A percentile compares a stretch with the other conserved stretches of the same genome.
These are phyloP conservation scores for Phrynocephalus vlangalii DNA, from an alignment of 2,797 vertebrate species.

Conservation along the genomic window DNA sequence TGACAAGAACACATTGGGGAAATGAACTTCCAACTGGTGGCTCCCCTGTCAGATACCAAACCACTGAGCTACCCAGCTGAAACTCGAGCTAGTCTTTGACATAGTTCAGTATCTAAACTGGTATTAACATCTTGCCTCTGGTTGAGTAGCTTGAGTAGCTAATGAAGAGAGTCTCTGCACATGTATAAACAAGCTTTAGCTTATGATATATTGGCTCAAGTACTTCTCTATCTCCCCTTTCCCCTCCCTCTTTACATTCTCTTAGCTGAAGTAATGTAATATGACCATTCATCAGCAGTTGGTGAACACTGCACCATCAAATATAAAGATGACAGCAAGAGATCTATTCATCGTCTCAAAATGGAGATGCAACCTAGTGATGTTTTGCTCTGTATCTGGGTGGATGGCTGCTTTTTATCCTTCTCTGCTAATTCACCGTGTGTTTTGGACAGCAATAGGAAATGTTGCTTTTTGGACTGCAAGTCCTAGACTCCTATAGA, in stretches of 20 bases:
- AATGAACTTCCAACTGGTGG: too few relatives aligned
- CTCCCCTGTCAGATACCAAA: too few relatives aligned
- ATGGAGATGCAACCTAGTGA: not conserved
- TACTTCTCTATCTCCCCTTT: not conserved
- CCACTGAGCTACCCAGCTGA: too few relatives aligned
- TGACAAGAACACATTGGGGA: too few relatives aligned
- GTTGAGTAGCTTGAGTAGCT: too few relatives aligned
- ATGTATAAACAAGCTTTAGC: not conserved
- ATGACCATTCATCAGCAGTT: not conserved
- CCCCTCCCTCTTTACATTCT: not conserved
- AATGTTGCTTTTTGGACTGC: too few relatives aligned
- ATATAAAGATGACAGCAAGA: not conserved
- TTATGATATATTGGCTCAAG: not conserved
- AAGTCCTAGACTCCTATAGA: too few relatives aligned
- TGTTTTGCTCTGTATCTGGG: not conserved
- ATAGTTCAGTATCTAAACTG: not conserved
- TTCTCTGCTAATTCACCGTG: not conserved
- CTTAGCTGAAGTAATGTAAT: not conserved
- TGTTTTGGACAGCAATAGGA: not conserved
- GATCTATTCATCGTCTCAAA: not conserved
- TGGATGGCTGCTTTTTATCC: too few relatives aligned
- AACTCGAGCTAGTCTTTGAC: not conserved
- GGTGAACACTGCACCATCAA: not conserved
- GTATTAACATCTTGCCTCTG: too few relatives aligned
- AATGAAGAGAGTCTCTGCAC: too few relatives aligned